Conservation (phyloP, 2,113 vertebrate species). For the Craseonycteris thonglongyai region DNA sequence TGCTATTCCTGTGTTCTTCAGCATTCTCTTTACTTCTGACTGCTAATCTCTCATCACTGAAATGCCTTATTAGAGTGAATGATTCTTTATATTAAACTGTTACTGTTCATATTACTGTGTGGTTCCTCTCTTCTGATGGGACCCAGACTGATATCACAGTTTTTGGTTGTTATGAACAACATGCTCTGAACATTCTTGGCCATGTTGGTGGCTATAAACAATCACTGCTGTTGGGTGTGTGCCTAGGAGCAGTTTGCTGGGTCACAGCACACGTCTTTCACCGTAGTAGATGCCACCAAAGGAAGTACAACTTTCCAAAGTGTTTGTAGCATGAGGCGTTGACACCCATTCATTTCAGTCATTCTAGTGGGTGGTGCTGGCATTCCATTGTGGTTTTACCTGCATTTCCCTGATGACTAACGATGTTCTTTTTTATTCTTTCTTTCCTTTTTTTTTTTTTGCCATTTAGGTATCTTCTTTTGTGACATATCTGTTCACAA, state of each 20-base stretch:
- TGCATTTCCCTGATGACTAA: not conserved
- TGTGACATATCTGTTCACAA: not conserved
- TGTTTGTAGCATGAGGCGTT: not conserved
- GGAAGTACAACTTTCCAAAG: not conserved
- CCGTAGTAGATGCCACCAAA: not conserved
- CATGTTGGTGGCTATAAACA: not conserved
- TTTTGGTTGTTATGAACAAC: not conserved
- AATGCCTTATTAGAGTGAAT: too few relatives aligned
- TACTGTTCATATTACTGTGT: too few relatives aligned
- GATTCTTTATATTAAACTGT: too few relatives aligned
- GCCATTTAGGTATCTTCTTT: not conserved
- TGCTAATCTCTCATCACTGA: too few relatives aligned
- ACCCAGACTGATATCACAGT: too few relatives aligned
- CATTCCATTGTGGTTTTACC: not conserved
- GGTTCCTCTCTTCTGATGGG: too few relatives aligned
- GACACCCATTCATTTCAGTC: not conserved
- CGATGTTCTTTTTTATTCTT: not conserved
- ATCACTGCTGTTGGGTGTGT: not conserved
- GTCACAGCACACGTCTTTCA: rapidly evolving
- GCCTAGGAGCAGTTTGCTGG: not conserved
- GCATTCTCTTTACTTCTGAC: too few relatives aligned
- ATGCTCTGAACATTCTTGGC: not conserved
- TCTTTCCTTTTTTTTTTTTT: not conserved
- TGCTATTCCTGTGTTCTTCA: not conserved
- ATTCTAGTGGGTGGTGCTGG: not conserved